These are phyloP conservation scores for Colostygia pectinataria DNA, from an alignment of 2,888 invertebrate genomes.

Conservation along the genomic window DNA sequence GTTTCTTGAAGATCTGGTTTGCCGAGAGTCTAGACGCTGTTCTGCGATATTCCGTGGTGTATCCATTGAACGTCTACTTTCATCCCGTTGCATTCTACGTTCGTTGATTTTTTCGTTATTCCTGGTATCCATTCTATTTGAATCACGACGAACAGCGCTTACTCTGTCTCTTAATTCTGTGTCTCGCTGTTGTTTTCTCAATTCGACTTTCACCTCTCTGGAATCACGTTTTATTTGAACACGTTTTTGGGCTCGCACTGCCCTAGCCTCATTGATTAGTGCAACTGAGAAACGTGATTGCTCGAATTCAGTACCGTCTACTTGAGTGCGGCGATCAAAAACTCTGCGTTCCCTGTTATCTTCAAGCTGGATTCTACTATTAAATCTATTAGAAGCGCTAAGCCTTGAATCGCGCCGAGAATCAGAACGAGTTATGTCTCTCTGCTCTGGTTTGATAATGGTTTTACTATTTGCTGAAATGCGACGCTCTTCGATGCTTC, in stretches of 20 bases:
- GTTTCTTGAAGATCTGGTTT: background rate
- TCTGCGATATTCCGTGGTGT: slow-evolving; percentile 2
- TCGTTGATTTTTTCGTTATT: no score
- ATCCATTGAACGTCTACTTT: slow-evolving; percentile 10
- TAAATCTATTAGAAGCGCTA: slow-evolving; percentile 5
- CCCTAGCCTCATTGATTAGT: slow-evolving; percentile 10
- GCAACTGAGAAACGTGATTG: slow-evolving; percentile 14
- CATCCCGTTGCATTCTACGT: slow-evolving; percentile 11
- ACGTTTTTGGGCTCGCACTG: slow-evolving; percentile 1
- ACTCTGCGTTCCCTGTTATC: slow-evolving; percentile 17
- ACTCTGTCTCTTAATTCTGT: slow-evolving; percentile 8
- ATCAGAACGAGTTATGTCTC: slow-evolving; percentile 15
- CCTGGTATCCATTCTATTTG: no score
- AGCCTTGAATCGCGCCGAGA: slow-evolving; percentile 19
- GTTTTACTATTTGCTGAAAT: slow-evolving; percentile 13
- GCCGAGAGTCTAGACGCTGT: background rate
- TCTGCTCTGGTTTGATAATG: slow-evolving; percentile 10
- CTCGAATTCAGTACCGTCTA: slow-evolving; percentile 10
- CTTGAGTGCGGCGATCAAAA: slow-evolving; percentile 15
- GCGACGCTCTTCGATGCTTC: slow-evolving; percentile 18
- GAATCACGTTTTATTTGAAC: slow-evolving; percentile 2
- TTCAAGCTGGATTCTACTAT: slow-evolving; percentile 16
- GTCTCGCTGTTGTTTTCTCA: slow-evolving; percentile 11
- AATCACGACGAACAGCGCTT: slow-evolving; percentile 1
- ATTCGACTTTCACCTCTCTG: slow-evolving; percentile 2